A percentile compares a stretch with the other conserved stretches of the same genome.
Evolutionary conservation across 2,888 invertebrate genomes (phyloP).

Genomic region (Clanis bilineata): DNA sequence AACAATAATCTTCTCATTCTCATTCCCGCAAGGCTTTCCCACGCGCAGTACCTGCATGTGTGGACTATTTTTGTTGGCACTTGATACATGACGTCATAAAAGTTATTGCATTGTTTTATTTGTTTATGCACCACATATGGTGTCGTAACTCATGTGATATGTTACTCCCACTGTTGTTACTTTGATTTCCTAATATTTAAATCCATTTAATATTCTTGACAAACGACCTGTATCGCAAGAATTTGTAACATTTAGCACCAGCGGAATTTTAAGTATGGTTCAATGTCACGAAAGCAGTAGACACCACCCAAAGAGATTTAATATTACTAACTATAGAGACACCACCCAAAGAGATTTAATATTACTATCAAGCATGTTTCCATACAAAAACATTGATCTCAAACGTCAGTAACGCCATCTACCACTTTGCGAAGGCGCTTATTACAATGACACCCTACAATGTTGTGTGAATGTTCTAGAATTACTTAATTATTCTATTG

Average conservation of each 20-base stretch:
- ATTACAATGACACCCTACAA: too few relatives aligned
- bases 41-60: constrained; percentile 59
- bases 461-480: too few relatives aligned
- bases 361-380: too few relatives aligned
- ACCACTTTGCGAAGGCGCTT: too few relatives aligned
- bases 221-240: constrained; percentile 1
- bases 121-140: constrained; percentile 47
- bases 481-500: too few relatives aligned
- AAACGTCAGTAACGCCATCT: too few relatives aligned
- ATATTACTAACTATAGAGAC: neutral
- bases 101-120: constrained; percentile 50
- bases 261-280: neutral
- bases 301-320: neutral
- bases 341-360: too few relatives aligned
- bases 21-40: constrained; percentile 43
- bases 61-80: constrained; percentile 45
- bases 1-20: constrained; percentile 18
- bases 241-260: constrained; percentile 2
- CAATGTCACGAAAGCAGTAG: constrained; percentile 4
- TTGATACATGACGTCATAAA: constrained; percentile 44
- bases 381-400: too few relatives aligned
- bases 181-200: constrained; percentile 9
- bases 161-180: constrained; percentile 19
- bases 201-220: constrained; percentile 18
- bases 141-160: constrained; percentile 33